A percentile compares a stretch with the other conserved stretches of the same genome.
These are phyloP conservation scores for Matsumyia berberina DNA, from an alignment of 2,888 invertebrate species.

Conservation along the genomic window DNA sequence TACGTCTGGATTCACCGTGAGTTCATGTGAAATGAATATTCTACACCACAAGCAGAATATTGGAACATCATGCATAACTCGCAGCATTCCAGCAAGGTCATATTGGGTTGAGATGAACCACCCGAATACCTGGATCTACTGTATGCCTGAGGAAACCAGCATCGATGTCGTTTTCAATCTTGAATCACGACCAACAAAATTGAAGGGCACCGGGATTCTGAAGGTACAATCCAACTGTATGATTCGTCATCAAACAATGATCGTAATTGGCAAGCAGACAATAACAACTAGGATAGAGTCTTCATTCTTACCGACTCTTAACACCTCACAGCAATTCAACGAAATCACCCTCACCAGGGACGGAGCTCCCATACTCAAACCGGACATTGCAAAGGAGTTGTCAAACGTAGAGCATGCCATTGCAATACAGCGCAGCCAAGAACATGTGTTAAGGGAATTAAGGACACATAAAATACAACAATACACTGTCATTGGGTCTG, in stretches of 20 bases:
- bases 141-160: background rate
- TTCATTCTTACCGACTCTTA: conserved; percentile 13
- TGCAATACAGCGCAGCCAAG: too few relatives aligned
- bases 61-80: background rate
- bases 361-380: too few relatives aligned
- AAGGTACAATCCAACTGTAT: conserved; percentile 1
- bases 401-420: too few relatives aligned
- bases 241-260: conserved; percentile 16
- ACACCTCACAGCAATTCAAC: conserved; percentile 8
- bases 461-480: too few relatives aligned
- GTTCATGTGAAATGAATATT: conserved; percentile 12
- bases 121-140: conserved; percentile 1
- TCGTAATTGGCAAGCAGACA: conserved; percentile 16
- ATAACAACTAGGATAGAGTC: conserved; percentile 1
- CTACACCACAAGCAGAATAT: background rate
- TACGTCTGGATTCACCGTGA: background rate
- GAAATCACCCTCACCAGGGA: too few relatives aligned
- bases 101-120: conserved; percentile 15
- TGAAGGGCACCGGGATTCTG: too few relatives aligned
- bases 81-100: background rate
- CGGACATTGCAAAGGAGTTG: too few relatives aligned
- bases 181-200: conserved; percentile 1
- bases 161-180: conserved; percentile 13
- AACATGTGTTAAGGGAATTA: too few relatives aligned
- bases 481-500: too few relatives aligned